phyloP scores from a whole-genome alignment of 92 coral and sea anemone species.

The Zoanthus sansibaricus region DNA sequence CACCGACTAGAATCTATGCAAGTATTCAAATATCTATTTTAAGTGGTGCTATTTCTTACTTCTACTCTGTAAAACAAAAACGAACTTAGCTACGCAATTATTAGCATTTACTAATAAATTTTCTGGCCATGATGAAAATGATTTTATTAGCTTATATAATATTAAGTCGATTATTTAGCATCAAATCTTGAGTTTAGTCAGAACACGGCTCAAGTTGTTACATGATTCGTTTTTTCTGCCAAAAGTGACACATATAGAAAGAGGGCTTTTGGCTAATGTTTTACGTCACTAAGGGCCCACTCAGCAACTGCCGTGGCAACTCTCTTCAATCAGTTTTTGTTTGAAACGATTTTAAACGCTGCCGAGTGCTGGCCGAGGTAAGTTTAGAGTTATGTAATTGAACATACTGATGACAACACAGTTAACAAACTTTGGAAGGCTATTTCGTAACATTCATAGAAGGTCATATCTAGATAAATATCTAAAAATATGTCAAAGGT shows the following conservation, averaged over 20 bases:
- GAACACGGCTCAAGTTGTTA: background rate
- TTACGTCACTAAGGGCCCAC: conserved; percentile 11
- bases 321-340: background rate
- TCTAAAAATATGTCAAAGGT: background rate
- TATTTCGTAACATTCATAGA: background rate
- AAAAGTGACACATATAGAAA: conserved; percentile 13
- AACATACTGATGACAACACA: background rate
- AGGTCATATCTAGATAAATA: background rate
- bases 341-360: conserved; percentile 14
- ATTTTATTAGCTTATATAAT: too few relatives aligned
- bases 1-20: too few relatives aligned
- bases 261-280: background rate
- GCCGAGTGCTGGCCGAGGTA: conserved; percentile 19
- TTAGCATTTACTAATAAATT: too few relatives aligned
- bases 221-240: background rate
- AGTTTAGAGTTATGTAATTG: background rate
- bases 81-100: too few relatives aligned
- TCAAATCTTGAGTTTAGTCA: background rate
- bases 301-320: background rate
- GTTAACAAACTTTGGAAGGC: background rate
- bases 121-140: too few relatives aligned
- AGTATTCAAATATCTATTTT: too few relatives aligned
- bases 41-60: too few relatives aligned
- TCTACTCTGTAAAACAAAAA: too few relatives aligned
- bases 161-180: too few relatives aligned